Evolutionary conservation across 2,113 vertebrate genomes (phyloP), one percentile per base, ranked within the genome.

Genomic region (Phycodurus eques): DNA sequence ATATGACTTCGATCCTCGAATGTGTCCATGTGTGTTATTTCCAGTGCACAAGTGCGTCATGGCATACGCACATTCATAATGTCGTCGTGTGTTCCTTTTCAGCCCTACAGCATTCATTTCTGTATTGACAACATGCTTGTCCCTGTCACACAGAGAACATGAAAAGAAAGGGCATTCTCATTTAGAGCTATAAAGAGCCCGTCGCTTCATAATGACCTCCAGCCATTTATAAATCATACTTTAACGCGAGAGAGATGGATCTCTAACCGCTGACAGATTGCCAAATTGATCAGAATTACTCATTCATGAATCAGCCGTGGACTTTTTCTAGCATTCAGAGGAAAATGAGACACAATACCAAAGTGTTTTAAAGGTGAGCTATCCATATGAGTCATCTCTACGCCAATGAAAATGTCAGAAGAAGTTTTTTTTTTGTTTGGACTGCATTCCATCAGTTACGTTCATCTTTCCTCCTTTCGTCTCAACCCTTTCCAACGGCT

Each of bases 91-190:
- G 44, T 78, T 60, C 70, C 42, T 68, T 76, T 72, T 31, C 59
- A 78, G 80, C 80, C 87, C 83, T 66, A 42, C 67, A 86, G 89
- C 80, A n/a, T 81, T 88, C 73, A 82, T 85, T 89, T 81, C 79
- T 87, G 83, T 91, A 91, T 91, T 80, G 90, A 91, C 88, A 89
- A 86, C 76, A 82, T 91, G 88, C 88, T 87, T 90, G 87, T 90
- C 76, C 63, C 83, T 86, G 87, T 89, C 90, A 88, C 62, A 83
- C 66, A 76, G 79, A 83, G 81, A 87, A 86, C 85, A 81, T 83
- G 82, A 87, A 82, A 83, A 79, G 88, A 88, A 91, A 91, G 88
- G 85, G 88, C 88, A 87, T 84, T 88, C 84, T 87, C 88, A 87
- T 91, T 91, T 88, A 88, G 85, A 78, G 80, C 86, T 78, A 88